Percentiles rank a stretch among this genome's conserved stretches.
phyloP scores from a whole-genome alignment of 92 coral and sea anemone species.

The Paramuricea clavata region DNA sequence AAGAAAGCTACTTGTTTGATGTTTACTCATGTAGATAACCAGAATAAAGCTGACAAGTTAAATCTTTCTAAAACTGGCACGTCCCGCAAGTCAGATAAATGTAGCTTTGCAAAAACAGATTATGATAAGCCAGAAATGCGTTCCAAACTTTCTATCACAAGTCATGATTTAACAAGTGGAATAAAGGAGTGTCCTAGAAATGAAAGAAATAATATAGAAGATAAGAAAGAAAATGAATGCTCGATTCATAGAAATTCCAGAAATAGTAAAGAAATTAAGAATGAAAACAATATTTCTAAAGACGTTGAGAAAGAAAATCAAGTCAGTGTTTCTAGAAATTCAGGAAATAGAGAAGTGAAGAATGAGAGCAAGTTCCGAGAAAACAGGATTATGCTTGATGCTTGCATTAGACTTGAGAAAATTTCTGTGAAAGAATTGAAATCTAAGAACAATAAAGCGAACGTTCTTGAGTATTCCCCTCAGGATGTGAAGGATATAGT shows the following conservation, averaged over 20 bases:
- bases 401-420: conserved; percentile 42
- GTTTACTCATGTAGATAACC: not conserved
- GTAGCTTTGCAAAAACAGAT: not conserved
- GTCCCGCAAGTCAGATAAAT: not conserved
- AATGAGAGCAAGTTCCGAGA: not conserved
- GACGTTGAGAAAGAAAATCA: not conserved
- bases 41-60: not conserved
- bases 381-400: conserved; percentile 24
- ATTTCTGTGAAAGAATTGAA: conserved; percentile 9
- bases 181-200: not conserved
- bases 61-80: not conserved
- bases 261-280: not conserved
- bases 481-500: not conserved
- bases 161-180: not conserved
- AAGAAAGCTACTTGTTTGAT: conserved; percentile 14
- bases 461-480: not conserved
- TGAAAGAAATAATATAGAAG: not conserved
- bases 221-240: not conserved
- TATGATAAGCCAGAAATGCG: not conserved
- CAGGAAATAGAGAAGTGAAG: not conserved
- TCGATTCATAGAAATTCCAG: not conserved
- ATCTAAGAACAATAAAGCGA: not conserved
- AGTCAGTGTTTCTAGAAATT: not conserved
- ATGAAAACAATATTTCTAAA: not conserved
- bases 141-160: not conserved